Evolutionary conservation across 2,888 invertebrate genomes (phyloP).

Genomic region (Oscheius myriophilus): DNA sequence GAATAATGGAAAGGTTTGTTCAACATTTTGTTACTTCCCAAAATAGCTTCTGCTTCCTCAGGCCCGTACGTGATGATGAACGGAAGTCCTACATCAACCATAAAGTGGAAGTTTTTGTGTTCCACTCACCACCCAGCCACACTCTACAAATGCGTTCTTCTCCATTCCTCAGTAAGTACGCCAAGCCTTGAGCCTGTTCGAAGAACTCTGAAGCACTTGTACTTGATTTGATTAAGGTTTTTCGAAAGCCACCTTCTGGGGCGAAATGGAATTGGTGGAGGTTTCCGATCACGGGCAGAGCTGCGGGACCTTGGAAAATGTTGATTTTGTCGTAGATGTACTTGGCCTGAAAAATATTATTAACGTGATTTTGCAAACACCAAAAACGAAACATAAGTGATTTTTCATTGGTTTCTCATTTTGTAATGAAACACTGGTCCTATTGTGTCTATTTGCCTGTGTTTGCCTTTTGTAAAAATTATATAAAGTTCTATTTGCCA

Average conservation of each 20-base stretch:
- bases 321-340: slow-evolving; percentile 49
- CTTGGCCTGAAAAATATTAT: slow-evolving; percentile 31
- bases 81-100: slow-evolving; percentile 51
- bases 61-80: slow-evolving; percentile 70
- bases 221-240: slow-evolving; percentile 2
- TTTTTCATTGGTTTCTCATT: too few relatives aligned
- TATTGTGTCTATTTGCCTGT: too few relatives aligned
- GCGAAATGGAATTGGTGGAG: slow-evolving; percentile 66
- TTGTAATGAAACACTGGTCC: too few relatives aligned
- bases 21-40: slow-evolving; percentile 70
- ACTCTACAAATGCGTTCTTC: slow-evolving; percentile 60
- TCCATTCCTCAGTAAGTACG: slow-evolving; percentile 62
- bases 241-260: slow-evolving; percentile 53
- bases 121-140: slow-evolving; percentile 58
- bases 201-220: slow-evolving; percentile 60
- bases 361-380: too few relatives aligned
- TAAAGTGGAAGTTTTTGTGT: background rate
- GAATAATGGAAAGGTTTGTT: slow-evolving; percentile 73
- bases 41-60: slow-evolving; percentile 69
- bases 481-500: too few relatives aligned
- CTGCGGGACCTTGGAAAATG: slow-evolving; percentile 64
- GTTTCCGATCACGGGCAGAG: slow-evolving; percentile 64
- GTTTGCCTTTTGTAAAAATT: too few relatives aligned
- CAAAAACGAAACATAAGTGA: background rate
- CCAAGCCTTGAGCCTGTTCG: slow-evolving; percentile 68